Evolutionary conservation across 2,797 vertebrate genomes (phyloP).

Genomic region (Enteromius paludinosus): DNA sequence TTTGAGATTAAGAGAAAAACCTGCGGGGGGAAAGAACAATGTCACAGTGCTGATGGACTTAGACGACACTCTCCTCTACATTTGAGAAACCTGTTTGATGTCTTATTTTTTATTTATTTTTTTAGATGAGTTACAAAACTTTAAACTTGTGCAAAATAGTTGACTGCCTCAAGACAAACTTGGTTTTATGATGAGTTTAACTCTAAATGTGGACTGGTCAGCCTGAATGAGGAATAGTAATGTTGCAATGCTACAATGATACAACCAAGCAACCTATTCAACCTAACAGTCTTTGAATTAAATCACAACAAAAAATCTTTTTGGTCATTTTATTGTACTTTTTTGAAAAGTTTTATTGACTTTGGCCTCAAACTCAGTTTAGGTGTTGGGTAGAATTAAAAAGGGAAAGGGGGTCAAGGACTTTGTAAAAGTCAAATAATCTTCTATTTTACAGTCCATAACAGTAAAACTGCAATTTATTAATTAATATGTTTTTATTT

Average conservation of each 20-base stretch:
- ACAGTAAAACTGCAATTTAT: background rate
- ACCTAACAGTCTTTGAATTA: background rate
- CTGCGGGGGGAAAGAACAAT: background rate
- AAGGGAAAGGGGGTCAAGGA: background rate
- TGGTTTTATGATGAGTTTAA: background rate
- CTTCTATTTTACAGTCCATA: background rate
- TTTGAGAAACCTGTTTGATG: background rate
- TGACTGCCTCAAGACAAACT: background rate
- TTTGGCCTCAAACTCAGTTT: background rate
- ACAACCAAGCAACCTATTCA: background rate
- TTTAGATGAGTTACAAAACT: background rate
- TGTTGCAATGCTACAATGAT: background rate
- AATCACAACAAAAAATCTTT: background rate
- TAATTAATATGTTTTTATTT: too few relatives aligned
- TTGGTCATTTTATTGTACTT: too few relatives aligned
- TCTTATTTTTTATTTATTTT: background rate
- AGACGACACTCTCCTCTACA: background rate
- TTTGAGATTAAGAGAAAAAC: constrained; percentile 7
- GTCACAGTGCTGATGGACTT: background rate
- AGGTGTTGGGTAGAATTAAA: background rate
- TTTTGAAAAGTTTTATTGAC: too few relatives aligned
- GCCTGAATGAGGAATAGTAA: background rate
- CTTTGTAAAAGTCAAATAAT: background rate
- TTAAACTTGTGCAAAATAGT: background rate
- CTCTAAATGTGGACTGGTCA: background rate